Conservation (phyloP, 2,797 vertebrate genomes). For the Sebastes taczanowskii region DNA sequence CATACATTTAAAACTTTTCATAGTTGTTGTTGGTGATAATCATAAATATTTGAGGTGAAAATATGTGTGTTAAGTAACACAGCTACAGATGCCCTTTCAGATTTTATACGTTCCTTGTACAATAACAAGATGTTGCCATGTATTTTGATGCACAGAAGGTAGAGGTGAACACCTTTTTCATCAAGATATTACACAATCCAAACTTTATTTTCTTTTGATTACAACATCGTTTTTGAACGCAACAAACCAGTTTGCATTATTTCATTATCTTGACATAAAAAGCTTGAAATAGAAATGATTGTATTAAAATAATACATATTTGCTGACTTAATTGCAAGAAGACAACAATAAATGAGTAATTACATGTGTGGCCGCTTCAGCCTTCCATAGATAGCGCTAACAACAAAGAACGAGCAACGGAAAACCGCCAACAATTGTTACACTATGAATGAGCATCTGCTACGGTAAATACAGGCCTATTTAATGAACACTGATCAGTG, state of each 20-base stretch:
- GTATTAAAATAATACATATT: background rate
- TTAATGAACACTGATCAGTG: constrained; percentile 68
- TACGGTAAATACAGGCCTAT: constrained; percentile 44
- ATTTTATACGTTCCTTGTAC: background rate
- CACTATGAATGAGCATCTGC: constrained; percentile 65
- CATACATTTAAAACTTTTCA: background rate
- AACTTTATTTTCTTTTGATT: background rate
- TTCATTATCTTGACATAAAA: background rate
- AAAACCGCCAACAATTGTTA: constrained; percentile 12
- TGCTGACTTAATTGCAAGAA: background rate
- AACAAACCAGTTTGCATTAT: background rate
- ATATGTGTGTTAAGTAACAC: background rate
- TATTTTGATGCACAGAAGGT: background rate
- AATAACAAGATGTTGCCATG: background rate
- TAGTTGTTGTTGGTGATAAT: background rate
- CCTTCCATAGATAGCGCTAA: background rate
- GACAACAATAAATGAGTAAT: constrained; percentile 21
- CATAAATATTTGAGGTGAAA: background rate
- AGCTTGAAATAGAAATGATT: background rate
- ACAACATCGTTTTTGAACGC: background rate
- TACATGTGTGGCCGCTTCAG: constrained; percentile 20
- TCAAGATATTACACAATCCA: background rate
- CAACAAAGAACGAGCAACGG: constrained; percentile 3
- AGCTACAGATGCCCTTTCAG: background rate
- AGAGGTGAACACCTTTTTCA: background rate